Evolutionary conservation across 2,797 vertebrate genomes (phyloP).

Genomic region (Lepilemur ruficaudatus): DNA sequence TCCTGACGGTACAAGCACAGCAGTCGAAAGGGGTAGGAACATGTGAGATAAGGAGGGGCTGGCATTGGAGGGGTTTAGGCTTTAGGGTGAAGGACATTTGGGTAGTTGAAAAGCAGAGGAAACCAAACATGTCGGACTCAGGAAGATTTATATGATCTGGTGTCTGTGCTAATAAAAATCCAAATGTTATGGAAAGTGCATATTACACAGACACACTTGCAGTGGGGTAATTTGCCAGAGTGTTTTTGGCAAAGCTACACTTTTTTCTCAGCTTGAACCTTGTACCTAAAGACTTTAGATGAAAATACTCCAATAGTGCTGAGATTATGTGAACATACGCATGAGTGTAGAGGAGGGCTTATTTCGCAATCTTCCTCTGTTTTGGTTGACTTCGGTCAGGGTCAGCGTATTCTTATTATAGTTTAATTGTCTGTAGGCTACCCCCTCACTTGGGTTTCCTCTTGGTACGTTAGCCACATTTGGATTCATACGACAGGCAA

Average conservation of each 20-base stretch:
- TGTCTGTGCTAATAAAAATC: slow-evolving; percentile 15
- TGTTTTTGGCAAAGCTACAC: slow-evolving; percentile 6
- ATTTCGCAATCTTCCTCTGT: neutral
- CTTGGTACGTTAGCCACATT: neutral
- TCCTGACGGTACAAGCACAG: neutral
- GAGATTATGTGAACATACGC: neutral
- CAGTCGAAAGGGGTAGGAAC: neutral
- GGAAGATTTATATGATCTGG: neutral
- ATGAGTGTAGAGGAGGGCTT: neutral
- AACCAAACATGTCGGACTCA: neutral
- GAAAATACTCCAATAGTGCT: neutral
- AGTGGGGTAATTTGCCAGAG: neutral
- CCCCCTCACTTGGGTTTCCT: neutral
- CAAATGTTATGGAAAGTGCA: neutral
- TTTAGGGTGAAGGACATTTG: neutral
- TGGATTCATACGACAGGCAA: neutral
- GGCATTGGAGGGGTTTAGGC: neutral
- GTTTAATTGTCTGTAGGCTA: neutral
- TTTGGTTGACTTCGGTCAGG: neutral
- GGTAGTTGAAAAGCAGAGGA: neutral
- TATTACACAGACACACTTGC: neutral
- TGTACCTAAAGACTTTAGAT: neutral
- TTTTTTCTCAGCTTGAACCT: neutral
- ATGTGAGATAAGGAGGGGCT: neutral
- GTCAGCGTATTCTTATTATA: neutral